Base-by-base conservation (phyloP, 2,797 vertebrate species). In the Poliocrania exsul region DNA sequence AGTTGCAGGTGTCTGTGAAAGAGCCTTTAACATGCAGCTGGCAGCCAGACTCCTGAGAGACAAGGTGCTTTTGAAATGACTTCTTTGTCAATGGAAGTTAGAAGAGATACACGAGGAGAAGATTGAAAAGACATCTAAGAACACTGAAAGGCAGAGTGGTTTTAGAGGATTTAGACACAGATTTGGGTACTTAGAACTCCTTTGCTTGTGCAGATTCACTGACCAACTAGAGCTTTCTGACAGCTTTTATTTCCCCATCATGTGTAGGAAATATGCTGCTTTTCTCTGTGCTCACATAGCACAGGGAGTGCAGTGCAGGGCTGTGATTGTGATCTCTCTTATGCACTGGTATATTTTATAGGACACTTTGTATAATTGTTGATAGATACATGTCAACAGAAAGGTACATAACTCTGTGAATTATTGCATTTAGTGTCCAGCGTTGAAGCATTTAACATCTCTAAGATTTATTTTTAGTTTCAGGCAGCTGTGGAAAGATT, bases 401-500 rank as follows among this genome's bases (percentile, higher is more conserved):
- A 69, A 46, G 31, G 44, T 24, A 6, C 15, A 18, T 75, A 38
- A 57, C n/a, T 62, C 75, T 53, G 62, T 67, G 65, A 83, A 60
- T 71, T 17, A n/a, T 53, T 85, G 53, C 28, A 46, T 83, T 93
- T 87, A 49, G 3, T 81, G 72, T 78, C 40, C 66, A 70, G 15
- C 62, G 33, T 18, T 72, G 79, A 79, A 84, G 16, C 37, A 62
- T 87, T 75, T 81, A 75, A 83, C 54, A 51, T 60, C 28, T 37
- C 12, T 72, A 61, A 37, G 40, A 28, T 74, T 46, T 81, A 11
- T 86, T 66, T 92, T 88, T 86, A 99, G 99, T 99, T 99, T 97
- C 99, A 99, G 97, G 98, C 99, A 96, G 99, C 99, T 2, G 99
- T 99, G 94, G 99, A 99, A 96, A 98, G 98, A 96, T 99, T 99